Conservation (phyloP, 2,888 invertebrate species). For the Catonia carolina region DNA sequence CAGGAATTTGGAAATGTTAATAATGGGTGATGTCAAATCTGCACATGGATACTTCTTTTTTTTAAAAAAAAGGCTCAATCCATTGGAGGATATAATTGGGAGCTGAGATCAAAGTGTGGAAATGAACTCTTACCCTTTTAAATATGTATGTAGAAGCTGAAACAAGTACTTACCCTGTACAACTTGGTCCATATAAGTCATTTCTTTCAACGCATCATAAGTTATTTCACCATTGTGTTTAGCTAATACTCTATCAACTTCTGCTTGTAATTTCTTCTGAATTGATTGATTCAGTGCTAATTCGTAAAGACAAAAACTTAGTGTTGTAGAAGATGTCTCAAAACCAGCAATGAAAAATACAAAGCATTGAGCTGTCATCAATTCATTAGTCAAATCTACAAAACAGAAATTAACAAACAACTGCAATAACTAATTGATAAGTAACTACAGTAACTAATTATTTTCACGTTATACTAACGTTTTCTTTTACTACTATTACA, state of each 20-base stretch:
- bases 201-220: constrained; percentile 25
- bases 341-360: constrained; percentile 27
- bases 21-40: too few species aligned
- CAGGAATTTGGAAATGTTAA: too few species aligned
- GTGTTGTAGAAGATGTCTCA: constrained; percentile 26
- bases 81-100: too few species aligned
- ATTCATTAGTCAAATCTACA: constrained; percentile 23
- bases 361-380: constrained; percentile 27
- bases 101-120: too few species aligned
- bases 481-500: too few species aligned
- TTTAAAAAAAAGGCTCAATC: too few species aligned
- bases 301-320: constrained; percentile 20
- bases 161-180: constrained; percentile 25
- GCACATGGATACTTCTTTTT: too few species aligned
- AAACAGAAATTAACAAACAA: neutral
- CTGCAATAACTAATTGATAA: too few species aligned
- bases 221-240: constrained; percentile 22
- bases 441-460: too few species aligned
- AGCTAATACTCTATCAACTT: constrained; percentile 16
- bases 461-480: too few species aligned
- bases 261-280: constrained; percentile 22
- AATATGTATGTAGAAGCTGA: too few species aligned
- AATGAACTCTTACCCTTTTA: too few species aligned
- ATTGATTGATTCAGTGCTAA: constrained; percentile 16
- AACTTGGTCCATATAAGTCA: constrained; percentile 24